Evolutionary conservation across 2,113 vertebrate genomes (phyloP).

Genomic region (Catagonus wagneri): DNA sequence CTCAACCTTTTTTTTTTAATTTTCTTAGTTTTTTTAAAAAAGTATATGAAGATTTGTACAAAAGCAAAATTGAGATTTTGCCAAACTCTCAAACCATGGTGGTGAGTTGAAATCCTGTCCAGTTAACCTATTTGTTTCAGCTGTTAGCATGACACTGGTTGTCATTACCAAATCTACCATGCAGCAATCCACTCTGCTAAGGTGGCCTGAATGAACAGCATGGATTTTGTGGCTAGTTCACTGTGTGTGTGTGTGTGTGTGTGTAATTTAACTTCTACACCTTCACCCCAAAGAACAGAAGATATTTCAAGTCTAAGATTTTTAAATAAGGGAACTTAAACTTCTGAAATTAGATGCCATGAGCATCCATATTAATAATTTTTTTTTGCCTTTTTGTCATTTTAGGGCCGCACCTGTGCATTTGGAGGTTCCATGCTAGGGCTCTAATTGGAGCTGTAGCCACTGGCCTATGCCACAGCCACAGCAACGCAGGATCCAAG

Average conservation of each 20-base stretch:
- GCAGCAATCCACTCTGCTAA: neutral
- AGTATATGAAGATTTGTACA: neutral
- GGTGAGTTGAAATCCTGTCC: neutral
- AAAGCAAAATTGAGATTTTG: neutral
- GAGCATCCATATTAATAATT: neutral
- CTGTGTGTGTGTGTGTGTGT: neutral
- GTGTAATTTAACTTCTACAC: neutral
- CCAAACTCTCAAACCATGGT: neutral
- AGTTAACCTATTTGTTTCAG: slow-evolving; percentile 5
- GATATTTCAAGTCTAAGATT: neutral
- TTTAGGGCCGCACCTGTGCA: no score
- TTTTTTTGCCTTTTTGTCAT: no score
- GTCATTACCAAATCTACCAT: neutral
- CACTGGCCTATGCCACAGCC: no score
- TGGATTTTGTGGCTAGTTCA: neutral
- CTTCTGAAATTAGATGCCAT: neutral
- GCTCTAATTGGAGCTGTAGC: no score
- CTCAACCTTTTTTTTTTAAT: neutral
- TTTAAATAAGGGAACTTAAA: neutral
- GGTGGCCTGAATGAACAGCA: neutral
- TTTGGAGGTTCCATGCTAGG: no score
- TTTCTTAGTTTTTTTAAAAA: neutral
- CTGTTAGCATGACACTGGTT: neutral
- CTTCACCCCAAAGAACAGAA: neutral
- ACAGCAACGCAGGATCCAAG: no score